phyloP scores from a whole-genome alignment of 2,797 vertebrate genomes.

The Alauda arvensis region DNA sequence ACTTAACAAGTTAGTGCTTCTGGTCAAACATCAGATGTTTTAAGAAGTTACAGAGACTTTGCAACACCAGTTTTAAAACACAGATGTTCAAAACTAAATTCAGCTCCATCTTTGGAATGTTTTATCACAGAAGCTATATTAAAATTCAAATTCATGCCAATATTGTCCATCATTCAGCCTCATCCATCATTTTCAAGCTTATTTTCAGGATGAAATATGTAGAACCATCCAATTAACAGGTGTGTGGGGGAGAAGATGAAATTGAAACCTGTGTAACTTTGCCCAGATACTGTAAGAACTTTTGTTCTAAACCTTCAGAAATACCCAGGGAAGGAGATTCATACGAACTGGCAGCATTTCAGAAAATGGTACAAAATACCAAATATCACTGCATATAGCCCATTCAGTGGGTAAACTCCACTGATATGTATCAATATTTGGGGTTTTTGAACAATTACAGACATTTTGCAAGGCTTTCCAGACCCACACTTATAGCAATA shows the following conservation, averaged over 20 bases:
- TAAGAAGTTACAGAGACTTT: not conserved
- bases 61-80: not conserved
- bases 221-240: not conserved
- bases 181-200: not conserved
- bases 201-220: not conserved
- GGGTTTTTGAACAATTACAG: accelerated
- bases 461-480: not conserved
- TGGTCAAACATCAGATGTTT: not conserved
- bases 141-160: not conserved
- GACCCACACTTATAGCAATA: not conserved
- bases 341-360: not conserved
- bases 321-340: not conserved
- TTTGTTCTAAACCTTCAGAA: not conserved
- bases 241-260: not conserved
- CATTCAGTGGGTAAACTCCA: not conserved
- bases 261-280: not conserved
- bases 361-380: not conserved
- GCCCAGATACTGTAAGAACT: not conserved
- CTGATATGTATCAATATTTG: not conserved
- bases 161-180: not conserved
- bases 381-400: not conserved
- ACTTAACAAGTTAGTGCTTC: not conserved
- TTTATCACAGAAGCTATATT: not conserved
- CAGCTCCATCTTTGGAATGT: not conserved
- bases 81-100: not conserved